A percentile compares a stretch with the other conserved stretches of the same genome.
These are phyloP conservation scores for Lethrus apterus DNA, from an alignment of 1,140 invertebrate species.

Conservation along the genomic window DNA sequence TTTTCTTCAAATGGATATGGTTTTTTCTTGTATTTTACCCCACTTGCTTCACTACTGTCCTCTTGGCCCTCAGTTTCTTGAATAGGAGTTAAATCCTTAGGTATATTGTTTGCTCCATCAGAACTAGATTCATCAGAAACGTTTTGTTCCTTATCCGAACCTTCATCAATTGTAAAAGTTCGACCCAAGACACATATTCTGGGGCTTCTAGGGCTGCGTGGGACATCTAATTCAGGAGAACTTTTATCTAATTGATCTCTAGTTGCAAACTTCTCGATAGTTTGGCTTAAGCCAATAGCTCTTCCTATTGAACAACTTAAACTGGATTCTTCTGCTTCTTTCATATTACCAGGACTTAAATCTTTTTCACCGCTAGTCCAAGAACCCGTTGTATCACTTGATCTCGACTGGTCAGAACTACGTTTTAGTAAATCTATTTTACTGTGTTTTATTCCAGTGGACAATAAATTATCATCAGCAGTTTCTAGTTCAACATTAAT, in stretches of 20 bases:
- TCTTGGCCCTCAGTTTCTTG: constrained; percentile 27
- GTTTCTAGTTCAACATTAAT: constrained; percentile 36
- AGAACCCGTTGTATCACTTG: constrained; percentile 54
- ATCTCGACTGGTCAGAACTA: constrained; percentile 55
- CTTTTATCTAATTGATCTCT: constrained; percentile 35
- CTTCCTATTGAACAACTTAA: constrained; percentile 70
- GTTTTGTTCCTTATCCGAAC: constrained; percentile 23
- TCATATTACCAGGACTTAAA: constrained; percentile 37
- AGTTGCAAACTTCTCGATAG: constrained; percentile 50
- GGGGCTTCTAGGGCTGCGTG: constrained; percentile 36
- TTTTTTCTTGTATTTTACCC: constrained; percentile 29
- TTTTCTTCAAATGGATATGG: constrained; percentile 41
- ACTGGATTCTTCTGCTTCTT: constrained; percentile 65
- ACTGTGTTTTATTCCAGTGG: constrained; percentile 38
- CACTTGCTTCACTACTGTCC: constrained; percentile 12
- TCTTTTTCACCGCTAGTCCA: constrained; percentile 49
- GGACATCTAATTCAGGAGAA: constrained; percentile 33
- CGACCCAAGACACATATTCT: constrained; percentile 37
- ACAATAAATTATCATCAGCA: constrained; percentile 38
- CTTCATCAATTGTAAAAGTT: constrained; percentile 40
- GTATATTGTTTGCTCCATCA: constrained; percentile 34
- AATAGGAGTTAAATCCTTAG: constrained; percentile 31
- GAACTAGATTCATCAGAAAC: constrained; percentile 34
- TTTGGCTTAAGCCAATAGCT: constrained; percentile 66
- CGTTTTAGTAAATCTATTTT: constrained; percentile 48